These are phyloP conservation scores for Burhinus oedicnemus DNA, from an alignment of 2,113 vertebrate genomes.

Conservation along the genomic window DNA sequence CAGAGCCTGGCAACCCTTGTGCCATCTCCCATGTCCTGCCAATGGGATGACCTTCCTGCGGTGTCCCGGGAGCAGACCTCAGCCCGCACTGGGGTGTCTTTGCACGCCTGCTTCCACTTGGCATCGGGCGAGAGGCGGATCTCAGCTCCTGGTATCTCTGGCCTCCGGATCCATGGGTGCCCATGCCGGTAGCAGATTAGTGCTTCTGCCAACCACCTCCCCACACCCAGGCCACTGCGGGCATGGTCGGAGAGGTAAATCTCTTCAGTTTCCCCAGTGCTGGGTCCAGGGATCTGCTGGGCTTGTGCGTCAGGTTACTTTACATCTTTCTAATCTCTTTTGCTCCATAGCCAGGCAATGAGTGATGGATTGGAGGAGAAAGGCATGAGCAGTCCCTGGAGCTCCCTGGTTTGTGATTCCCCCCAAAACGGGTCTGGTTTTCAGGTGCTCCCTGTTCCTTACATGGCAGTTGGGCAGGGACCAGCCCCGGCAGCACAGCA, in stretches of 20 bases:
- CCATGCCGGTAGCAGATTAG: neutral
- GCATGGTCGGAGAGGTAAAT: fast-evolving
- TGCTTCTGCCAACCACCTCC: neutral
- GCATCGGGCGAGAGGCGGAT: neutral
- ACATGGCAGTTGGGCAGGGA: neutral
- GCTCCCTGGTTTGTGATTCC: neutral
- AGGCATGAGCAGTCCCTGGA: neutral
- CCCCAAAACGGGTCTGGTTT: neutral
- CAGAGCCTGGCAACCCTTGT: neutral
- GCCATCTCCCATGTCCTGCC: neutral
- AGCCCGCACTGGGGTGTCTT: neutral
- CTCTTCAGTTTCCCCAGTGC: neutral
- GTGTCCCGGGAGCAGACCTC: neutral
- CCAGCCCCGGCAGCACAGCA: no score
- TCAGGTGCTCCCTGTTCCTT: neutral
- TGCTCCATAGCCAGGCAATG: neutral
- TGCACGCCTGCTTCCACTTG: no score
- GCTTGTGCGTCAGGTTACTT: neutral
- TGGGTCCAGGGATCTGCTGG: neutral
- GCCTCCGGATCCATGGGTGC: neutral
- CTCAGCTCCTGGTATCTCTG: neutral
- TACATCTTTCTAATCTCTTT: neutral
- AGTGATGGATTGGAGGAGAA: neutral
- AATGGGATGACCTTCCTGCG: neutral
- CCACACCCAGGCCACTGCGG: neutral